phyloP scores from a whole-genome alignment of 1,140 invertebrate genomes.

The Manduca sexta region DNA sequence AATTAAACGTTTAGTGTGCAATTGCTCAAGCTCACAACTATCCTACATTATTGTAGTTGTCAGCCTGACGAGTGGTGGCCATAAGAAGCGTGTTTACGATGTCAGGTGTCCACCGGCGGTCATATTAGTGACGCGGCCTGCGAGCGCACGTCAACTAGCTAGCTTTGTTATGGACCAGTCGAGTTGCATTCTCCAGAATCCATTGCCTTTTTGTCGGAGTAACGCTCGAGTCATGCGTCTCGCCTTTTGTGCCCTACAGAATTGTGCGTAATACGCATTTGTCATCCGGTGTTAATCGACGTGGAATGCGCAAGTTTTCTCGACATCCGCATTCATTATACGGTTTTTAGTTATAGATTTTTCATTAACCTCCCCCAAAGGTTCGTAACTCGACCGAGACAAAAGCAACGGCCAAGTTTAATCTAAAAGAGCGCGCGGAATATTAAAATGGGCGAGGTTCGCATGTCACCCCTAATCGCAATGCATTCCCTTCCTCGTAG shows the following conservation, averaged over 20 bases:
- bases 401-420: slow-evolving; percentile 10
- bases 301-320: too few species aligned
- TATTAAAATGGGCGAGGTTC: slow-evolving; percentile 12
- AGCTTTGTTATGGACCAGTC: slow-evolving; percentile 7
- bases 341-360: not conserved
- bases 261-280: too few species aligned
- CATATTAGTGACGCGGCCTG: too few species aligned
- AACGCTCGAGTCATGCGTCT: not conserved
- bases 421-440: slow-evolving; percentile 14
- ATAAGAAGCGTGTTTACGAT: too few species aligned
- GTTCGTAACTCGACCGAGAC: slow-evolving; percentile 4
- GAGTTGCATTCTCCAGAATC: slow-evolving; percentile 14
- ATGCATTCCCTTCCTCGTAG: slow-evolving; percentile 9
- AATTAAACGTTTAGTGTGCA: too few species aligned
- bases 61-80: too few species aligned
- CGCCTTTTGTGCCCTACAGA: too few species aligned
- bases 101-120: too few species aligned
- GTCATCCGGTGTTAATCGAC: too few species aligned
- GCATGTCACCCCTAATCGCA: slow-evolving; percentile 8
- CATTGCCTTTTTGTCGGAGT: slow-evolving; percentile 5
- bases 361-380: slow-evolving; percentile 5
- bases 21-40: too few species aligned
- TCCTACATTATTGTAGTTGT: too few species aligned
- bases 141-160: not conserved
- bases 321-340: not conserved